Conservation (phyloP, 2,888 invertebrate species). For the Lasius fuliginosus region DNA sequence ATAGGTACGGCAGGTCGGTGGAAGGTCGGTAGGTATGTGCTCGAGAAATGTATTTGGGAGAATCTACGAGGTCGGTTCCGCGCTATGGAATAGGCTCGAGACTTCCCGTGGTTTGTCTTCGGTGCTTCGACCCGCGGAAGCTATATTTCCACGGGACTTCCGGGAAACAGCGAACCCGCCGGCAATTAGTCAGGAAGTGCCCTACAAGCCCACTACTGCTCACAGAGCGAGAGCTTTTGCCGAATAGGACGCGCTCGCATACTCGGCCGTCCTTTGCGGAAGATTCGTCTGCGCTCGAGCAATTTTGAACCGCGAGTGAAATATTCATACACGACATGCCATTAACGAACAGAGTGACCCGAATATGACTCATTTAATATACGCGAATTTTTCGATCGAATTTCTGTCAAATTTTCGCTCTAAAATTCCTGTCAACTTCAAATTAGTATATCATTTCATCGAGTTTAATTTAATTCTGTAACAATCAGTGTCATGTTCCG, state of each 20-base stretch:
- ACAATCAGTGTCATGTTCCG: neutral
- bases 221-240: conserved; percentile 69
- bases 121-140: conserved; percentile 76
- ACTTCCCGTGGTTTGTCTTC: conserved; percentile 68
- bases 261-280: conserved; percentile 65
- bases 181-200: conserved; percentile 82
- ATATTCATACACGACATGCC: conserved; percentile 37
- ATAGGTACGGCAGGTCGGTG: neutral
- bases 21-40: conserved; percentile 19
- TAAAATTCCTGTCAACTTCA: neutral
- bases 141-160: conserved; percentile 80
- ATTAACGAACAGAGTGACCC: neutral
- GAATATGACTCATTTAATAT: conserved; percentile 16
- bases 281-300: conserved; percentile 34
- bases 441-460: neutral
- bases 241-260: conserved; percentile 70
- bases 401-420: conserved; percentile 11
- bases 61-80: conserved; percentile 71
- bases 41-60: conserved; percentile 63
- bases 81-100: conserved; percentile 71
- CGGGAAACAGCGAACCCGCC: conserved; percentile 75
- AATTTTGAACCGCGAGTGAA: conserved; percentile 43
- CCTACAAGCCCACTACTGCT: conserved; percentile 78
- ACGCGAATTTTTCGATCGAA: conserved; percentile 25
- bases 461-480: conserved; percentile 8